These are phyloP conservation scores for Panulirus ornatus DNA, from an alignment of 1,140 invertebrate species.

Conservation along the genomic window DNA sequence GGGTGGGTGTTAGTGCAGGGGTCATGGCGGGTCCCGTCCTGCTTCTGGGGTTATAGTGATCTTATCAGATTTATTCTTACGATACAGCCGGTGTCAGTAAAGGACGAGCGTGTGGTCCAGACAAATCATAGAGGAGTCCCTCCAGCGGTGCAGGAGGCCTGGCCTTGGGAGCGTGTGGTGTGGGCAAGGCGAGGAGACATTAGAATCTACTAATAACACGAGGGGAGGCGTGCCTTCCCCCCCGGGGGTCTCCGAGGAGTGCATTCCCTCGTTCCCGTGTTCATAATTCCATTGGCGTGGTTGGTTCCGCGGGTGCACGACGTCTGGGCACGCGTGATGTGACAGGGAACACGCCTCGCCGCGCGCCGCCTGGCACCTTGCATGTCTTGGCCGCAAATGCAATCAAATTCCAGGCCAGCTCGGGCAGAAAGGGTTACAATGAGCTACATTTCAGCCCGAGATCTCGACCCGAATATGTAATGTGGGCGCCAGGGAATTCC, in stretches of 20 bases:
- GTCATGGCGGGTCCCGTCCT: too few species aligned
- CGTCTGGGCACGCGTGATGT: slow-evolving; percentile 67
- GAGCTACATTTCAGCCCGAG: slow-evolving; percentile 67
- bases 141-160: not conserved
- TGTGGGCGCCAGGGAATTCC: slow-evolving; percentile 38
- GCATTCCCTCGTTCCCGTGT: slow-evolving; percentile 70
- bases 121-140: not conserved
- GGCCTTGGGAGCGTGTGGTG: not conserved
- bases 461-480: slow-evolving; percentile 67
- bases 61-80: too few species aligned
- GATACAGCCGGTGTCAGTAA: not conserved
- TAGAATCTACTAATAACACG: slow-evolving; percentile 55
- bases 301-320: slow-evolving; percentile 55
- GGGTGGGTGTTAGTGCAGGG: not conserved
- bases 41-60: too few species aligned
- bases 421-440: slow-evolving; percentile 66
- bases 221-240: slow-evolving; percentile 6
- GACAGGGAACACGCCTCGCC: slow-evolving; percentile 69
- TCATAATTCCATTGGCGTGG: slow-evolving; percentile 72
- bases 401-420: slow-evolving; percentile 67
- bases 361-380: slow-evolving; percentile 63
- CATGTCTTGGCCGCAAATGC: slow-evolving; percentile 72
- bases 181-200: slow-evolving; percentile 15
- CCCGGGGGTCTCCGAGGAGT: slow-evolving; percentile 53
- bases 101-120: not conserved